phyloP scores from a whole-genome alignment of 1,140 invertebrate species.

The Lycorma delicatula region DNA sequence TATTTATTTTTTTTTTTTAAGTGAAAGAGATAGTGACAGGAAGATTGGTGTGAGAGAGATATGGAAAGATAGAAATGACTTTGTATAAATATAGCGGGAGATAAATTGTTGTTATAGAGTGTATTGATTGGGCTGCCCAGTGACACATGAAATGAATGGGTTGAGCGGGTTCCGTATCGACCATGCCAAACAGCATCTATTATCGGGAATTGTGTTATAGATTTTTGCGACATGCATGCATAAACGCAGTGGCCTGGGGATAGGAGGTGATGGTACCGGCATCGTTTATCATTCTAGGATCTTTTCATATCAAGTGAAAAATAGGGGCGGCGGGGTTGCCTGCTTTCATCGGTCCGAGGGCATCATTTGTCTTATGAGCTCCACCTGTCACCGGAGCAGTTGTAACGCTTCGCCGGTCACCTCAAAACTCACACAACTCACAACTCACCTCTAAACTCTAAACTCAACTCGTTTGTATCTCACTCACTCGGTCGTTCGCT shows the following conservation, averaged over 20 bases:
- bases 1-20: no score
- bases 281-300: constrained; percentile 10
- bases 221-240: constrained; percentile 13
- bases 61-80: no score
- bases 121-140: no score
- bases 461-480: no score
- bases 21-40: no score
- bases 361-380: constrained; percentile 7
- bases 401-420: no score
- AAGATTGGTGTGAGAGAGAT: no score
- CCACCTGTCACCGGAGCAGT: constrained; percentile 3
- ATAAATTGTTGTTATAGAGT: no score
- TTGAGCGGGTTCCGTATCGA: background rate
- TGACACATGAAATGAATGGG: background rate
- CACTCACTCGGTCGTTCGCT: no score
- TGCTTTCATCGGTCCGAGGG: constrained; percentile 1
- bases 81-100: no score
- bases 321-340: background rate
- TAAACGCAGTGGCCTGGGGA: background rate
- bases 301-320: constrained; percentile 15
- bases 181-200: constrained; percentile 7
- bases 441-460: no score
- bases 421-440: no score
- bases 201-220: constrained; percentile 12
- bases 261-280: background rate